Evolutionary conservation across 2,113 vertebrate species (phyloP).

Genomic region (Catharus bicknelli): DNA sequence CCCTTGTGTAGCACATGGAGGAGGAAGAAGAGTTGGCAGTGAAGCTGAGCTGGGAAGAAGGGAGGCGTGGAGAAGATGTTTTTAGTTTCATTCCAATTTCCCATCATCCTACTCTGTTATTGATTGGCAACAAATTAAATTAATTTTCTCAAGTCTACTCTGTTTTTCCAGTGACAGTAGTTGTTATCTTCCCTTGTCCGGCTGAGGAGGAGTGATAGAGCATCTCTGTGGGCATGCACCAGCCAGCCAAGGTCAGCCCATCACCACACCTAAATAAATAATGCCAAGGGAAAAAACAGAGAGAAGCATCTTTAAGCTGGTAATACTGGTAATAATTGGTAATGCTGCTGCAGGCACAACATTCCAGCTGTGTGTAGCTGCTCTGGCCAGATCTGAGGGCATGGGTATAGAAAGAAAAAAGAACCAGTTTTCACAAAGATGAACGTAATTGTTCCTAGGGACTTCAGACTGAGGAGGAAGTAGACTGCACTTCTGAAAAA

Average conservation of each 20-base stretch:
- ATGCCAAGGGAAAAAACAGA: background rate
- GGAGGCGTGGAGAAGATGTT: background rate
- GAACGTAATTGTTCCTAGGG: background rate
- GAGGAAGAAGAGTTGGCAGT: background rate
- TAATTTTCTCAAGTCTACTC: background rate
- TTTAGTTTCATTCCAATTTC: background rate
- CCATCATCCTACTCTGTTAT: background rate
- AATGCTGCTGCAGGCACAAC: background rate
- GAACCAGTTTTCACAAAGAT: background rate
- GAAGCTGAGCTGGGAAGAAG: background rate
- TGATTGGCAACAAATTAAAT: background rate
- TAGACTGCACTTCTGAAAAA: background rate
- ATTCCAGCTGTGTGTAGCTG: background rate
- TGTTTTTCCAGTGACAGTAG: background rate
- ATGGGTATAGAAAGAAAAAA: background rate
- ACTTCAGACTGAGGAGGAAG: background rate
- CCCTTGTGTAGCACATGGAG: fast-evolving
- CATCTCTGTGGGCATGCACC: background rate
- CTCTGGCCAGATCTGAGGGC: background rate
- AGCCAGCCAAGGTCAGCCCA: background rate
- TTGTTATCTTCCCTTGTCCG: background rate
- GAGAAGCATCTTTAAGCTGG: background rate
- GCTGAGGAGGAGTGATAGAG: background rate
- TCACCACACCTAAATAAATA: background rate
- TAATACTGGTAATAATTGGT: background rate